phyloP scores from a whole-genome alignment of 2,797 vertebrate genomes.

The Xenentodon cancila region DNA sequence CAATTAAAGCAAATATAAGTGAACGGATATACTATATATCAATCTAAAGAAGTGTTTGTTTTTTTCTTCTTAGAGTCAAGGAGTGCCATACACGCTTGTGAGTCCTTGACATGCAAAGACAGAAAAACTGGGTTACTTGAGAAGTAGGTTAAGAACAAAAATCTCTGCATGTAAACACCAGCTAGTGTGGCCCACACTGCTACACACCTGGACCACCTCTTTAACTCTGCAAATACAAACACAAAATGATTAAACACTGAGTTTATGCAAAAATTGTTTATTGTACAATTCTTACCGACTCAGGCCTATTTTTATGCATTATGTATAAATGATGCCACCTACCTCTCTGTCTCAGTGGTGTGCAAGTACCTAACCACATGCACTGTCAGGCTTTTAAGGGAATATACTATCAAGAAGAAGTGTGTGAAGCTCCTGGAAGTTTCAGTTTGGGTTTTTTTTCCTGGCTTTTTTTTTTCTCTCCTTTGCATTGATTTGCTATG shows the following conservation, averaged over 20 bases:
- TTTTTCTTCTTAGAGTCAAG: conserved; percentile 2
- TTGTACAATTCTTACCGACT: conserved; percentile 42
- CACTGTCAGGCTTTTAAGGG: neutral
- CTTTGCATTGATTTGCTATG: too few relatives aligned
- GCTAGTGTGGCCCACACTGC: conserved; percentile 40
- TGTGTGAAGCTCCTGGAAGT: too few relatives aligned
- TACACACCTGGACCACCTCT: conserved; percentile 67
- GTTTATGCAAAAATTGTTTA: conserved; percentile 61
- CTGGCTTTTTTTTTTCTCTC: too few relatives aligned
- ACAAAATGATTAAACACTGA: conserved; percentile 62
- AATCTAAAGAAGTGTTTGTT: neutral
- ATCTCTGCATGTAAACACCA: conserved; percentile 48
- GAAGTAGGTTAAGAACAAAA: conserved; percentile 56
- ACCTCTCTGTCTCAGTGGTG: conserved; percentile 38
- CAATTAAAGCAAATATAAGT: neutral
- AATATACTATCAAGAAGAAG: too few relatives aligned
- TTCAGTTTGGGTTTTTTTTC: too few relatives aligned
- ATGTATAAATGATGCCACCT: conserved; percentile 38
- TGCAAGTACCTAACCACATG: conserved; percentile 27
- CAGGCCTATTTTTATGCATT: conserved; percentile 45
- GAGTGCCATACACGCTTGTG: neutral
- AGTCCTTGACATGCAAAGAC: conserved; percentile 27
- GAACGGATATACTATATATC: neutral
- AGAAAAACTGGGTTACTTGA: conserved; percentile 52
- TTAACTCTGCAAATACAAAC: conserved; percentile 41